Evolutionary conservation across 2,113 vertebrate genomes (phyloP).

Genomic region (Lichenostomus cassidix): DNA sequence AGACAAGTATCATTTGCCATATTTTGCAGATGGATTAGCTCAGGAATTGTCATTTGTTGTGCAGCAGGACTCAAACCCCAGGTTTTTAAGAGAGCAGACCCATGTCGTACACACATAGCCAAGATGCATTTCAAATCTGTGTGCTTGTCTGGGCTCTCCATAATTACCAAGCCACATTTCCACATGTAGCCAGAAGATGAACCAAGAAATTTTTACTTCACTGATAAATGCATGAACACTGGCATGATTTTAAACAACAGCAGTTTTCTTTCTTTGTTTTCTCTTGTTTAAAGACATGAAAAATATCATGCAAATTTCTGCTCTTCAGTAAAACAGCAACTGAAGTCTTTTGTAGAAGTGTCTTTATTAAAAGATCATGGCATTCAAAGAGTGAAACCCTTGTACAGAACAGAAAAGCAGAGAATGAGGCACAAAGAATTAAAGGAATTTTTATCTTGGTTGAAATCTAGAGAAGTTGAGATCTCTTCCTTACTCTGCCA

Average conservation of each 20-base stretch:
- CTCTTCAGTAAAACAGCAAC: neutral
- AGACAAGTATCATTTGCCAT: conserved; percentile 53
- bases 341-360: neutral
- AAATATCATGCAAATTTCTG: neutral
- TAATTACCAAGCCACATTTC: neutral
- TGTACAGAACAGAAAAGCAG: neutral
- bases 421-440: neutral
- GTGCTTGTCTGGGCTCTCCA: neutral
- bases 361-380: neutral
- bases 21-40: conserved; percentile 53
- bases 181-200: neutral
- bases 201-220: neutral
- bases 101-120: neutral
- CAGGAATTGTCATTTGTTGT: conserved; percentile 9
- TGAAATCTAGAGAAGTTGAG: neutral
- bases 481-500: neutral
- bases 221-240: neutral
- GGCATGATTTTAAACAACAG: neutral
- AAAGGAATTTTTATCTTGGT: neutral
- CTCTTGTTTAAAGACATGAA: neutral
- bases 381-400: neutral
- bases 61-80: neutral
- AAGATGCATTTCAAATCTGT: neutral
- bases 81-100: conserved; percentile 12
- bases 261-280: neutral